Evolutionary conservation across 2,888 invertebrate species (phyloP).

Genomic region (Rhingia rostrata): DNA sequence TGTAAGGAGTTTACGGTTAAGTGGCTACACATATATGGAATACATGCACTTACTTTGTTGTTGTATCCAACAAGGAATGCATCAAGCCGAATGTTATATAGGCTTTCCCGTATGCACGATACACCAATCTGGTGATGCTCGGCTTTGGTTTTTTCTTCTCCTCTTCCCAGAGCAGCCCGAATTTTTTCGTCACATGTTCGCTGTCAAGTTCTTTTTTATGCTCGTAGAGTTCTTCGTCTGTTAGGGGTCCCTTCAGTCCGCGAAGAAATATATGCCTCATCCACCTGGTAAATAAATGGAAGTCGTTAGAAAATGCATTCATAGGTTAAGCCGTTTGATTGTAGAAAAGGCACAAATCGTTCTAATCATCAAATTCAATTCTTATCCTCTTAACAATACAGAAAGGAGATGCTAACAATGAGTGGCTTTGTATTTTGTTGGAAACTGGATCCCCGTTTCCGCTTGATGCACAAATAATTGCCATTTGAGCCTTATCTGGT

Average conservation of each 20-base stretch:
- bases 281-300: conserved; percentile 79
- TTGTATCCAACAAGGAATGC: conserved; percentile 79
- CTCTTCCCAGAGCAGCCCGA: conserved; percentile 82
- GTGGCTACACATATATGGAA: neutral
- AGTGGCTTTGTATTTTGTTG: too few relatives aligned
- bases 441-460: too few relatives aligned
- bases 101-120: conserved; percentile 82
- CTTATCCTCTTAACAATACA: too few relatives aligned
- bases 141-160: conserved; percentile 82
- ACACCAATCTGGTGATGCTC: conserved; percentile 82
- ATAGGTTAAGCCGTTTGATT: too few relatives aligned
- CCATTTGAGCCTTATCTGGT: too few relatives aligned
- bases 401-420: too few relatives aligned
- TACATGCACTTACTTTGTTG: conserved; percentile 78
- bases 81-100: conserved; percentile 80
- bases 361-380: too few relatives aligned
- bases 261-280: conserved; percentile 83
- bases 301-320: neutral
- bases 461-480: too few relatives aligned
- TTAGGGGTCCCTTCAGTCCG: conserved; percentile 84
- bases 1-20: conserved; percentile 77
- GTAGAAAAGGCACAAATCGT: too few relatives aligned
- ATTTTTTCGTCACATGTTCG: conserved; percentile 83
- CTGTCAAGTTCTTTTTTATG: conserved; percentile 84
- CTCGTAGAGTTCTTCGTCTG: conserved; percentile 85